These are phyloP conservation scores for Lycaena phlaeas DNA, from an alignment of 2,888 invertebrate species.

Conservation along the genomic window DNA sequence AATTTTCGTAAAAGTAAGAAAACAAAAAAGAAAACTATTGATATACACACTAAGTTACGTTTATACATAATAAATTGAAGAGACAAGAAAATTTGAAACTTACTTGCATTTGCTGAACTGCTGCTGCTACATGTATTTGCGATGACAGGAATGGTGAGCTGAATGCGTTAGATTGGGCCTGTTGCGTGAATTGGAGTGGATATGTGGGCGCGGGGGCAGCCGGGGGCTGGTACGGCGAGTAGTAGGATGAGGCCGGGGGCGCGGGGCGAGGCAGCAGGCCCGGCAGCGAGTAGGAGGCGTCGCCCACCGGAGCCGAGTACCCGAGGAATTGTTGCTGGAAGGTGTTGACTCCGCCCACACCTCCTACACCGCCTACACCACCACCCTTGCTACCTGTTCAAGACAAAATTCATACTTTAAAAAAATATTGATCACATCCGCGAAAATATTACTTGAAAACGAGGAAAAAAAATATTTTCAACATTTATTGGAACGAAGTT, in stretches of 20 bases:
- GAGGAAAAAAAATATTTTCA: too few relatives aligned
- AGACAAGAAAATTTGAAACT: too few relatives aligned
- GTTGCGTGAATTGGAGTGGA: constrained; percentile 76
- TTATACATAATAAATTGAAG: too few relatives aligned
- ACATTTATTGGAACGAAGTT: too few relatives aligned
- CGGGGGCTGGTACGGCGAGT: constrained; percentile 62
- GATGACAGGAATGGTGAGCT: constrained; percentile 60
- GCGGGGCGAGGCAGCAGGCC: constrained; percentile 63
- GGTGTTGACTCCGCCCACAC: constrained; percentile 58
- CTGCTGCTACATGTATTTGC: constrained; percentile 58
- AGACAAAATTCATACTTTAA: too few relatives aligned
- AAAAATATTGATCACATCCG: too few relatives aligned
- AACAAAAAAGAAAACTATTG: too few relatives aligned
- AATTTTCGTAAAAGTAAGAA: too few relatives aligned
- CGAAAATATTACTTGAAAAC: too few relatives aligned
- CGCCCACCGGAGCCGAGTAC: constrained; percentile 59
- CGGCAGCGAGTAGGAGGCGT: constrained; percentile 55
- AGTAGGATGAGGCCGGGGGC: constrained; percentile 61
- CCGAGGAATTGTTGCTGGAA: constrained; percentile 67
- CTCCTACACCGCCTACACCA: constrained; percentile 53
- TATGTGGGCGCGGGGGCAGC: constrained; percentile 75
- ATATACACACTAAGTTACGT: too few relatives aligned
- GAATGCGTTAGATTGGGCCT: constrained; percentile 66
- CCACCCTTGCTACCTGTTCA: constrained; percentile 37
- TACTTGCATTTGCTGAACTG: constrained; percentile 67